Conservation (phyloP, 2,797 vertebrate genomes). For the Poeciliopsis gracilis region DNA sequence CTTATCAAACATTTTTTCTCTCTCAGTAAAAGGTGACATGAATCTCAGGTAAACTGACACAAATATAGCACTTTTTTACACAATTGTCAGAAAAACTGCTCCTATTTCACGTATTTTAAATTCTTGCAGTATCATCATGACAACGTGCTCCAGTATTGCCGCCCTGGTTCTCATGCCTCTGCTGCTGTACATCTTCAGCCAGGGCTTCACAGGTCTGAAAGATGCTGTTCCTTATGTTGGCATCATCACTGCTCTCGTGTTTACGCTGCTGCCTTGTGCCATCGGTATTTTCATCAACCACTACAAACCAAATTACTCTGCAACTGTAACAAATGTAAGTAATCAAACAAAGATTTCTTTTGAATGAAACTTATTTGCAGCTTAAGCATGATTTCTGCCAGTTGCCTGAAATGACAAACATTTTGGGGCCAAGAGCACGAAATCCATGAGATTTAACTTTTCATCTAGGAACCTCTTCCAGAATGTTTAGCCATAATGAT, state of each 20-base stretch:
- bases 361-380: not conserved
- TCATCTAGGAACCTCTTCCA: not conserved
- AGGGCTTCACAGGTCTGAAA: conserved; percentile 78
- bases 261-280: conserved; percentile 82
- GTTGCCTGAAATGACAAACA: not conserved
- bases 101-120: conserved; percentile 10
- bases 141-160: conserved; percentile 82
- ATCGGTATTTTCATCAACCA: conserved; percentile 83
- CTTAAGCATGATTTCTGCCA: not conserved
- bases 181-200: conserved; percentile 83
- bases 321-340: conserved; percentile 81
- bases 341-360: not conserved
- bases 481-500: not conserved
- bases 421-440: not conserved
- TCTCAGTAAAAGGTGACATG: conserved; percentile 85
- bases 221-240: conserved; percentile 81
- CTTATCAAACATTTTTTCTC: conserved; percentile 85
- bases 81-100: not conserved
- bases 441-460: not conserved
- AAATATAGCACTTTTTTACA: not conserved
- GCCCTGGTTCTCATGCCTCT: conserved; percentile 87
- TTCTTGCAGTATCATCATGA: conserved; percentile 85
- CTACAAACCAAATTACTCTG: conserved; percentile 80
- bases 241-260: conserved; percentile 75
- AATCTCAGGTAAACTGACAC: conserved; percentile 85